Evolutionary conservation across 2,888 invertebrate species (phyloP).

Genomic region (Syritta pipiens): DNA sequence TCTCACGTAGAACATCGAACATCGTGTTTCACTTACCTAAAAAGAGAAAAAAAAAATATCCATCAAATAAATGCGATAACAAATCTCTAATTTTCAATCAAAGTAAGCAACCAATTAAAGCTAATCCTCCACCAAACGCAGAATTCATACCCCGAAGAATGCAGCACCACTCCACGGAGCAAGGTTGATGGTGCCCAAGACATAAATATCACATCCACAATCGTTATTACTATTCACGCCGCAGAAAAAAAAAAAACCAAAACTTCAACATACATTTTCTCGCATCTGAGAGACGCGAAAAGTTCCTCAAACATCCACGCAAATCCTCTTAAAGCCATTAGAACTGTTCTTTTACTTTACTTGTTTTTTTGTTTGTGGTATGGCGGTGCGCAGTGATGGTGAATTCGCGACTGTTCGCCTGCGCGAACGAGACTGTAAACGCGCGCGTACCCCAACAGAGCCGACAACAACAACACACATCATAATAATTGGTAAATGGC

Average conservation of each 20-base stretch:
- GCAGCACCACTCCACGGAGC: background rate
- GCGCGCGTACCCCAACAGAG: conserved; percentile 18
- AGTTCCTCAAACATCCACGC: conserved; percentile 64
- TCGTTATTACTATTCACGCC: conserved; percentile 32
- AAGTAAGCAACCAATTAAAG: conserved; percentile 28
- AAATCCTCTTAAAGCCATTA: conserved; percentile 40
- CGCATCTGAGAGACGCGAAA: too few relatives aligned
- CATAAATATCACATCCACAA: conserved; percentile 48
- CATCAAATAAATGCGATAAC: background rate
- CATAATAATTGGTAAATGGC: conserved; percentile 66
- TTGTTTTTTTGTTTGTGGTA: background rate
- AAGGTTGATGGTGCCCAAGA: conserved; percentile 21
- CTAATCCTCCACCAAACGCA: background rate
- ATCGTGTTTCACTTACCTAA: conserved; percentile 17
- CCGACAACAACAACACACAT: conserved; percentile 43
- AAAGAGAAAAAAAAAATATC: conserved; percentile 3
- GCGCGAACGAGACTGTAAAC: too few relatives aligned
- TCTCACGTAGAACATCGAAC: too few relatives aligned
- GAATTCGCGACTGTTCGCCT: conserved; percentile 26
- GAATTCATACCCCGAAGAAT: background rate
- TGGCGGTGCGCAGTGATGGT: too few relatives aligned
- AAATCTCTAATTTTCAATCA: conserved; percentile 28
- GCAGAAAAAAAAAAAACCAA: conserved; percentile 13
- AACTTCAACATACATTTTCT: conserved; percentile 25
- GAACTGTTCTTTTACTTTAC: conserved; percentile 5